Base-by-base conservation (phyloP, 1,140 invertebrate genomes). In the Dinothrombium tinctorium region DNA sequence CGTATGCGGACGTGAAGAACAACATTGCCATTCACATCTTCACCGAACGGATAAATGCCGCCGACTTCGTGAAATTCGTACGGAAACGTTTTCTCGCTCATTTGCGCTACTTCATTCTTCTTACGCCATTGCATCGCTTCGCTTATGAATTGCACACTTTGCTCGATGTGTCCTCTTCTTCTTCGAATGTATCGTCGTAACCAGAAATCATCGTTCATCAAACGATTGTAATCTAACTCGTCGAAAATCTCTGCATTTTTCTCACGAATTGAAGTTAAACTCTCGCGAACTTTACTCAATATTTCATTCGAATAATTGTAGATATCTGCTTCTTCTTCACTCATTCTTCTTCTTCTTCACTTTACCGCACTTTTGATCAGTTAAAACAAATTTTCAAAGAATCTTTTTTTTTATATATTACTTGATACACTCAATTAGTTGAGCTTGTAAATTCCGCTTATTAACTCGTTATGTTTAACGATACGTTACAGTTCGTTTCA, bases 1-100 rank as follows among this genome's bases (percentile, higher is more conserved):
- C 25, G 23, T 6, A 43, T 37, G 6, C 42, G 33, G 14, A 43
- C 33, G 20, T 43, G 28, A 11, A 43, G 14, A 22, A 43, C 33
- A 2, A 40, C 14, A 23, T 43, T 43, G 20, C 42, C 42, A 12
- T 26, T 4, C 8, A 12, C 17, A 25, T 38, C 37, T 24, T 12
- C 19, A 24, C 24, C 24, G 19, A 26, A 26, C n/a, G n/a, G 11
- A n/a, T 38, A 38, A 7, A 38, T 24, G n/a, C 37, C 37, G 15
- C 37, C 37, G 9, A 38, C 22, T 25, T 38, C 37, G 19, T 38
- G 26, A 25, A 38, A 38, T 38, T 38, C 37, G 9, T 21, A 26
- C 4, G 37, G 37, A 25, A 38, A 38, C 17, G 22, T 15, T 9
- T 14, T 38, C 17, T 25, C 22, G 8, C n/a, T 38, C 3, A 25